A percentile compares a stretch with the other conserved stretches of the same genome.
These are phyloP conservation scores for Salarias fasciatus DNA, from an alignment of 2,797 vertebrate genomes.

Conservation along the genomic window DNA sequence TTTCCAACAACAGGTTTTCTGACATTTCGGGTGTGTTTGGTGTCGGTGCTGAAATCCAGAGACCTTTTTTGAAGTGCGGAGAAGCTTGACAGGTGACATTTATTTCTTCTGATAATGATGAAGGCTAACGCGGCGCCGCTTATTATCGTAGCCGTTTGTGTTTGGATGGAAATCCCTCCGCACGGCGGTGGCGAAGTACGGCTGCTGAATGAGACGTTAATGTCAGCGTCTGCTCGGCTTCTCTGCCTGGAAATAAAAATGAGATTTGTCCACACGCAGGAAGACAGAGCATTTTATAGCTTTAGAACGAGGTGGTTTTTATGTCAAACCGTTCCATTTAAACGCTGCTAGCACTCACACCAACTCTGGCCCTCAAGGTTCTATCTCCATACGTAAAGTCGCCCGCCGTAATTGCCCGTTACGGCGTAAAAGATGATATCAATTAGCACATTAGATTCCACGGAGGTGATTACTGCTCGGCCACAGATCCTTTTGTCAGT, in stretches of 20 bases:
- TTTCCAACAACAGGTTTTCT: constrained; percentile 38
- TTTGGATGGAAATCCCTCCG: constrained; percentile 38
- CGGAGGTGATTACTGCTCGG: constrained; percentile 10
- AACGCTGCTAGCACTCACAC: not conserved
- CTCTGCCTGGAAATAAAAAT: constrained; percentile 11
- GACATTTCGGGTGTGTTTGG: constrained; percentile 68
- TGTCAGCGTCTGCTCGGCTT: not conserved
- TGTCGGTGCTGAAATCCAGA: constrained; percentile 70
- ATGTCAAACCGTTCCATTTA: not conserved
- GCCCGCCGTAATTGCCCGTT: constrained; percentile 1
- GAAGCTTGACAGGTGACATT: constrained; percentile 61
- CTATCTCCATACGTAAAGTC: not conserved
- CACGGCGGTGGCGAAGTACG: constrained; percentile 1
- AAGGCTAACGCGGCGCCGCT: constrained; percentile 18
- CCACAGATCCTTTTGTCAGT: constrained; percentile 5
- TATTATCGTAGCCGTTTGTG: constrained; percentile 25
- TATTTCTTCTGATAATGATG: constrained; percentile 57
- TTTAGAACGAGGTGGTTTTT: too few relatives aligned
- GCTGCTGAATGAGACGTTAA: not conserved
- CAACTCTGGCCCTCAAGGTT: not conserved
- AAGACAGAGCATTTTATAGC: too few relatives aligned
- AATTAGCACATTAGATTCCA: constrained; percentile 19
- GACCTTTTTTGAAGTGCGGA: constrained; percentile 61
- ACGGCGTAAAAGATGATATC: constrained; percentile 10
- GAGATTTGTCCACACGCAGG: too few relatives aligned